A percentile compares a stretch with the other conserved stretches of the same genome.
These are phyloP conservation scores for Celastrina argiolus DNA, from an alignment of 2,888 invertebrate species.

Conservation along the genomic window DNA sequence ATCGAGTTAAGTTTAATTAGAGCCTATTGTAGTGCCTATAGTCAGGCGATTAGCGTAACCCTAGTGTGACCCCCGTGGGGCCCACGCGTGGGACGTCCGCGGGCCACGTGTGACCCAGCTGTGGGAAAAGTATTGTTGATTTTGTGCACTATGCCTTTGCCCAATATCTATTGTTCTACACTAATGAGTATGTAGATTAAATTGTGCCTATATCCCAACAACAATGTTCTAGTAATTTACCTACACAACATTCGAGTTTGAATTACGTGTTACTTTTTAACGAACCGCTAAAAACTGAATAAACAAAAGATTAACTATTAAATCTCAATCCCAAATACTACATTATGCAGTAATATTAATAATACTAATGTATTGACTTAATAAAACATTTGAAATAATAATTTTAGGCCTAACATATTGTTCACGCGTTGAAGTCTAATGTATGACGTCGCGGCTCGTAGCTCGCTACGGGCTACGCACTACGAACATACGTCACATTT, in stretches of 20 bases:
- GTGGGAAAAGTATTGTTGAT: neutral
- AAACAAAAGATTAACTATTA: too few species aligned
- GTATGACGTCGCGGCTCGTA: neutral
- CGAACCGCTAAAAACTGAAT: too few species aligned
- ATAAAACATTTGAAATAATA: too few species aligned
- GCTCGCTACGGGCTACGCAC: neutral
- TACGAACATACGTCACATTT: neutral
- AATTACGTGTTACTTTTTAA: too few species aligned
- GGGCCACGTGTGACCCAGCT: neutral
- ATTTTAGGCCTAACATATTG: too few species aligned
- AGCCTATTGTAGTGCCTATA: neutral
- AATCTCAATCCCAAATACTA: too few species aligned
- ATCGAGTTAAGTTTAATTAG: slow-evolving; percentile 2
- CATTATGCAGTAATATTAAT: too few species aligned
- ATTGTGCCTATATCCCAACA: neutral
- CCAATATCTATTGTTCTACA: neutral
- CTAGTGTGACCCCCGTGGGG: neutral
- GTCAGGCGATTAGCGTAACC: neutral
- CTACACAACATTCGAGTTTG: neutral
- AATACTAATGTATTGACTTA: too few species aligned
- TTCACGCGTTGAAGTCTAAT: slow-evolving; percentile 8
- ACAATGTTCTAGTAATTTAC: neutral
- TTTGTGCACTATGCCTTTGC: neutral
- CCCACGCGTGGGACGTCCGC: neutral
- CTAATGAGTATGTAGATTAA: neutral